phyloP scores from a whole-genome alignment of 1,140 invertebrate species.

The Sinella curviseta region DNA sequence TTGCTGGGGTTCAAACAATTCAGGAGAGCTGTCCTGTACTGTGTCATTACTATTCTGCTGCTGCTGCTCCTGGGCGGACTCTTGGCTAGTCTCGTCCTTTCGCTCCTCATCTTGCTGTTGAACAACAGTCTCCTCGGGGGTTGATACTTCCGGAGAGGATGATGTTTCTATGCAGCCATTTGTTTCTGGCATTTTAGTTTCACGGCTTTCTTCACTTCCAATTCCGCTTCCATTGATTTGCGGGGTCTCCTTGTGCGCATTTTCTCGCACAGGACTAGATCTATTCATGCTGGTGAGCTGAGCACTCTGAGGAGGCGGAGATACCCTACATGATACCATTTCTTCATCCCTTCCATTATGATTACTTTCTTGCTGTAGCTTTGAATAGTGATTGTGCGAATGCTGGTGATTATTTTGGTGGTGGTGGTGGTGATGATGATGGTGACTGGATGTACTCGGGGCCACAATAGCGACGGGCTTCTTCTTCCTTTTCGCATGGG shows the following conservation, averaged over 20 bases:
- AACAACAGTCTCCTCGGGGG: not conserved
- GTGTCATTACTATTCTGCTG: too few relatives aligned
- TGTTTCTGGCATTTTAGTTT: not conserved
- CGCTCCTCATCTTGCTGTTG: not conserved
- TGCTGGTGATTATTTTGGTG: too few relatives aligned
- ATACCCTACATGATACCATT: not conserved
- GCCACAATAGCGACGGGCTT: constrained; percentile 48
- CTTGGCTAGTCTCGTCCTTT: not conserved
- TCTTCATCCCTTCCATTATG: constrained; percentile 48
- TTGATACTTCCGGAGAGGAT: not conserved
- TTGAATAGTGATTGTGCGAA: not conserved
- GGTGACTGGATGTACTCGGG: constrained; percentile 31
- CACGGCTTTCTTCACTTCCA: not conserved
- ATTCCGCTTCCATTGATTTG: not conserved
- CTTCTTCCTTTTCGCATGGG: constrained; percentile 47
- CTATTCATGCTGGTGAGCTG: too few relatives aligned
- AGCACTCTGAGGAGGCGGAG: not conserved
- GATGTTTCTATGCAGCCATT: not conserved
- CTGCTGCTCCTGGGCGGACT: too few relatives aligned
- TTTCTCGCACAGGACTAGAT: not conserved
- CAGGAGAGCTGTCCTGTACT: too few relatives aligned
- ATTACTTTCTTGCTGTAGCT: not conserved
- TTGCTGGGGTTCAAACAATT: too few relatives aligned
- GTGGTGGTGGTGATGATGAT: not conserved
- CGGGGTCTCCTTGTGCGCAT: not conserved